A percentile compares a stretch with the other conserved stretches of the same genome.
These are phyloP conservation scores for Spinus pinus DNA, from an alignment of 2,797 vertebrate species.

Conservation along the genomic window DNA sequence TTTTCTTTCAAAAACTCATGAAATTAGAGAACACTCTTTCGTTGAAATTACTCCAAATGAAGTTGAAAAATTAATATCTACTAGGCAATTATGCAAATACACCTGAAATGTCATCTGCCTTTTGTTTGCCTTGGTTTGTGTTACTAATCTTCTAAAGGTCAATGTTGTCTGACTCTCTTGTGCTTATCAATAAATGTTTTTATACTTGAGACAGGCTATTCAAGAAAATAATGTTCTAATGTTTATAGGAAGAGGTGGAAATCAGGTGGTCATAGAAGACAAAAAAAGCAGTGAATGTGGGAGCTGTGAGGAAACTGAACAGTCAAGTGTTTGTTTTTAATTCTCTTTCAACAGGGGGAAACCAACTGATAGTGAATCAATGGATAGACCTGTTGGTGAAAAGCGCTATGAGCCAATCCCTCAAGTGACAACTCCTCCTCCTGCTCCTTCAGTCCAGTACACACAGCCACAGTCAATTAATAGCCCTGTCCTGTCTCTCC, in stretches of 20 bases:
- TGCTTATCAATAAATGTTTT: constrained; percentile 56
- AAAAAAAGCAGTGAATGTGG: not conserved
- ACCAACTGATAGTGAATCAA: constrained; percentile 74
- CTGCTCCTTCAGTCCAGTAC: constrained; percentile 83
- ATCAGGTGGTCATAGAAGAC: constrained; percentile 15
- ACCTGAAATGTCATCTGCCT: constrained; percentile 74
- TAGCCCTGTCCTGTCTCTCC: constrained; percentile 77
- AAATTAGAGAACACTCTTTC: not conserved
- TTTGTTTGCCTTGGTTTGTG: constrained; percentile 70
- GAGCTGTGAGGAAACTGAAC: not conserved
- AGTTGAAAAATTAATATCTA: not conserved
- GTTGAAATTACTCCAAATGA: not conserved
- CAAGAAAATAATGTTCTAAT: not conserved
- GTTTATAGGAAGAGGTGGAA: constrained; percentile 33
- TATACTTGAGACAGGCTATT: constrained; percentile 45
- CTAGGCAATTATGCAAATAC: constrained; percentile 47
- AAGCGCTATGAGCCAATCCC: constrained; percentile 87
- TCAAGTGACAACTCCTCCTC: constrained; percentile 82
- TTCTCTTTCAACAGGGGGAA: constrained; percentile 79
- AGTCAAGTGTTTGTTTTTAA: not conserved
- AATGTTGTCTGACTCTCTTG: constrained; percentile 67
- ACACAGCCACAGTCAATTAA: constrained; percentile 77
- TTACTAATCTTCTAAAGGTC: constrained; percentile 64
- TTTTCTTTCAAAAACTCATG: not conserved
- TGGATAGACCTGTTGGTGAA: constrained; percentile 86